phyloP scores from a whole-genome alignment of 2,797 vertebrate genomes.

The Galago senegalensis region DNA sequence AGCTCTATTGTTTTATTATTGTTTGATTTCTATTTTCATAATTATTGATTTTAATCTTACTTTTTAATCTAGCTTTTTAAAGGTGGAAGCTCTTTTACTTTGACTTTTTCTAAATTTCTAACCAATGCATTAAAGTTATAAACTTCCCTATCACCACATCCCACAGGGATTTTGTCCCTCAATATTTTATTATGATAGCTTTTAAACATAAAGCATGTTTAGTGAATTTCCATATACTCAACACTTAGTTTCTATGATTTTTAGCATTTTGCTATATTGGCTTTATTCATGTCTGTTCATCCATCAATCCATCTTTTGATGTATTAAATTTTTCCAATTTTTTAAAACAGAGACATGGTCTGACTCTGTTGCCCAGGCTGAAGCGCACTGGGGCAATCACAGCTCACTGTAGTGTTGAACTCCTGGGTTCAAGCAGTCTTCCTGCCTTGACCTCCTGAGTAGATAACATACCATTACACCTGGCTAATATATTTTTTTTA shows the following conservation, averaged over 20 bases:
- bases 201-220: not conserved
- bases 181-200: slow-evolving; percentile 1
- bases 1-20: not conserved
- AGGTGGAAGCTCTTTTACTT: not conserved
- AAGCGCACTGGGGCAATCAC: no score
- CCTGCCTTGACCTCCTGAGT: no score
- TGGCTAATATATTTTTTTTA: no score
- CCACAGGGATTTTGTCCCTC: not conserved
- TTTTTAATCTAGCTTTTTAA: not conserved
- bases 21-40: not conserved
- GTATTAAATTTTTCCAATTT: not conserved
- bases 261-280: not conserved
- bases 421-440: no score
- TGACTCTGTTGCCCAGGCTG: no score
- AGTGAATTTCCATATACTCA: not conserved
- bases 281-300: not conserved
- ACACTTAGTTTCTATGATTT: not conserved
- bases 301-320: not conserved
- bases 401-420: no score
- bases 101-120: not conserved
- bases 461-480: no score
- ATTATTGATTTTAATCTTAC: not conserved
- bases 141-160: not conserved
- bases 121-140: not conserved
- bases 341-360: no score